phyloP scores from a whole-genome alignment of 30 jellyfish, hydroid and myxozoan species.

The Aurelia aurita complex sp. Pacific region DNA sequence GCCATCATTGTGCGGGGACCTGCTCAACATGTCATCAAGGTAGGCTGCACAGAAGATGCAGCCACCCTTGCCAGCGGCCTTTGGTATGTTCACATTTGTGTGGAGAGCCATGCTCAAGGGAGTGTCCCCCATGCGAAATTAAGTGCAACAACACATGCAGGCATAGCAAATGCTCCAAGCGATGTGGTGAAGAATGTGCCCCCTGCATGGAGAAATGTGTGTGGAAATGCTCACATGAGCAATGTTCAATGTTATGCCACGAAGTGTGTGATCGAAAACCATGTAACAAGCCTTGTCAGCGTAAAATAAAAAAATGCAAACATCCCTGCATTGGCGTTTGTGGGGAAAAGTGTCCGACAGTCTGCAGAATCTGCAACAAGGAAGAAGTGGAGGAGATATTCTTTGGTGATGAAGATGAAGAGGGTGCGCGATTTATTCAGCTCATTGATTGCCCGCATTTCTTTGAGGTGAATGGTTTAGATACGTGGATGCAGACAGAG shows the following conservation, averaged over 20 bases:
- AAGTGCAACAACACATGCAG: conserved; percentile 38
- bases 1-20: conserved; percentile 72
- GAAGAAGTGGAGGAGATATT: conserved; percentile 79
- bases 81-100: conserved; percentile 59
- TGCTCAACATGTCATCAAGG: conserved; percentile 67
- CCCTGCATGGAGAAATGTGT: conserved; percentile 58
- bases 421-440: conserved; percentile 69
- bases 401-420: conserved; percentile 78
- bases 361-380: conserved; percentile 51
- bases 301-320: conserved; percentile 11
- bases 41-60: conserved; percentile 52
- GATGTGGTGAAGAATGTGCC: conserved; percentile 53
- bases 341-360: conserved; percentile 70
- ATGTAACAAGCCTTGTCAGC: conserved; percentile 54
- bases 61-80: conserved; percentile 24
- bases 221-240: conserved; percentile 46
- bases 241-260: conserved; percentile 48
- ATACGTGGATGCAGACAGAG: conserved; percentile 61
- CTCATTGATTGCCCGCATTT: conserved; percentile 66
- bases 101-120: conserved; percentile 33
- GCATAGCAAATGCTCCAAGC: conserved; percentile 37
- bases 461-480: conserved; percentile 67
- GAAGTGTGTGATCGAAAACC: conserved; percentile 62
- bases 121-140: conserved; percentile 68
- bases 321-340: conserved; percentile 73